phyloP scores from a whole-genome alignment of 2,113 vertebrate species.

The Siniperca chuatsi region DNA sequence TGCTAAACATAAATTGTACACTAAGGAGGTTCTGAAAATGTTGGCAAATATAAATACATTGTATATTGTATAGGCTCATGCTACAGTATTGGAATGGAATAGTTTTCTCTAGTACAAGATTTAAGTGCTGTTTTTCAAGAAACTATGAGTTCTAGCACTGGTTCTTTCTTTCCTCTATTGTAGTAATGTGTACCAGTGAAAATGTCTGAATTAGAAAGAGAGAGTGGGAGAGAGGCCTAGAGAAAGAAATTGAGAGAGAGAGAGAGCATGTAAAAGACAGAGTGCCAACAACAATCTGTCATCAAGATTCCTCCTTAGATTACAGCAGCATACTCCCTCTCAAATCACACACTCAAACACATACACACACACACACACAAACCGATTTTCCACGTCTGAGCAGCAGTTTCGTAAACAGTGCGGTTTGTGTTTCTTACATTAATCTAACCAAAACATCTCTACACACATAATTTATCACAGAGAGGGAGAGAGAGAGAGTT shows the following conservation, averaged over 20 bases:
- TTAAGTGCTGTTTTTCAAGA: background rate
- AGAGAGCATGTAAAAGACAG: conserved; percentile 13
- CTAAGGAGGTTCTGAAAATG: background rate
- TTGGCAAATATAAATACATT: background rate
- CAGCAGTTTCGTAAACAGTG: conserved; percentile 61
- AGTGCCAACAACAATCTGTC: conserved; percentile 59
- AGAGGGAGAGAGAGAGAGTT: conserved; percentile 7
- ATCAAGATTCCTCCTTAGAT: conserved; percentile 61
- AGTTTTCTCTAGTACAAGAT: background rate
- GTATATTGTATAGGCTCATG: background rate
- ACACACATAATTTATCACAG: conserved; percentile 53
- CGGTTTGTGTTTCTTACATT: conserved; percentile 68
- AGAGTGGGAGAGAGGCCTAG: background rate
- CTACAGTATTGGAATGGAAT: background rate
- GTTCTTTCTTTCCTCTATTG: background rate
- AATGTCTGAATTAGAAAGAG: background rate
- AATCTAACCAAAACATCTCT: conserved; percentile 69
- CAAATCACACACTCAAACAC: conserved; percentile 17
- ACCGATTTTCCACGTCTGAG: conserved; percentile 48
- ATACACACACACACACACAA: conserved; percentile 5
- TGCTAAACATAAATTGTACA: background rate
- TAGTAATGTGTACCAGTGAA: background rate
- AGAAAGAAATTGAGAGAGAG: background rate
- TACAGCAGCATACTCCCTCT: conserved; percentile 34
- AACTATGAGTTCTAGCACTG: background rate